A percentile compares a stretch with the other conserved stretches of the same genome.
Evolutionary conservation across 2,797 vertebrate genomes (phyloP).

Genomic region (Dendrocincla fuliginosa): DNA sequence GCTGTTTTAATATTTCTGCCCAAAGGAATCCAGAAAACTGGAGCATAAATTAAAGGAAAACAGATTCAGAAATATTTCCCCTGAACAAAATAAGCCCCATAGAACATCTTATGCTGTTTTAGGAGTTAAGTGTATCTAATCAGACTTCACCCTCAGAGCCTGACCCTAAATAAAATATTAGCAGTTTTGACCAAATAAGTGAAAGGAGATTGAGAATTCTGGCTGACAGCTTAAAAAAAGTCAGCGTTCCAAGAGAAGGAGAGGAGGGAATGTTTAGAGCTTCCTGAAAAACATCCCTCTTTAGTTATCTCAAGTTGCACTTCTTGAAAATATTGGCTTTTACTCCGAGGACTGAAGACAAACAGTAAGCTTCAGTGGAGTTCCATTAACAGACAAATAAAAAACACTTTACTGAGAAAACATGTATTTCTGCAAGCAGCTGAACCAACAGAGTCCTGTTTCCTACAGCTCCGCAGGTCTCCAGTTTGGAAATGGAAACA

Average conservation of each 20-base stretch:
- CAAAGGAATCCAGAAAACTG: neutral
- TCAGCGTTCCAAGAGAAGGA: neutral
- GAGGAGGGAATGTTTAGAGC: neutral
- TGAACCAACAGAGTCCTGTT: neutral
- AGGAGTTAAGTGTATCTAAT: neutral
- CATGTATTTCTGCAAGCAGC: neutral
- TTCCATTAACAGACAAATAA: neutral
- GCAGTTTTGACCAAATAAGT: neutral
- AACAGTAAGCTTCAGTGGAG: neutral
- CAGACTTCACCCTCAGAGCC: neutral
- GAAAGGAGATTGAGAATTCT: neutral
- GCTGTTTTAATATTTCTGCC: neutral
- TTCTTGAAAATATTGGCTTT: slow-evolving; percentile 3
- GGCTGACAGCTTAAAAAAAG: neutral
- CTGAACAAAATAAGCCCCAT: neutral
- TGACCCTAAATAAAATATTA: neutral
- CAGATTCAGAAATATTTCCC: neutral
- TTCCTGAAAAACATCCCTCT: slow-evolving; percentile 19
- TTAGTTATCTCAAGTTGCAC: neutral
- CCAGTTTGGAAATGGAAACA: neutral
- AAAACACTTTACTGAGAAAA: slow-evolving; percentile 1
- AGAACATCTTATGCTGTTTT: neutral
- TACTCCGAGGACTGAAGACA: neutral
- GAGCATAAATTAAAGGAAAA: slow-evolving; percentile 3
- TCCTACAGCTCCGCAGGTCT: neutral